Base-by-base conservation (phyloP, 2,888 invertebrate genomes). In the Hanleya hanleyi region DNA sequence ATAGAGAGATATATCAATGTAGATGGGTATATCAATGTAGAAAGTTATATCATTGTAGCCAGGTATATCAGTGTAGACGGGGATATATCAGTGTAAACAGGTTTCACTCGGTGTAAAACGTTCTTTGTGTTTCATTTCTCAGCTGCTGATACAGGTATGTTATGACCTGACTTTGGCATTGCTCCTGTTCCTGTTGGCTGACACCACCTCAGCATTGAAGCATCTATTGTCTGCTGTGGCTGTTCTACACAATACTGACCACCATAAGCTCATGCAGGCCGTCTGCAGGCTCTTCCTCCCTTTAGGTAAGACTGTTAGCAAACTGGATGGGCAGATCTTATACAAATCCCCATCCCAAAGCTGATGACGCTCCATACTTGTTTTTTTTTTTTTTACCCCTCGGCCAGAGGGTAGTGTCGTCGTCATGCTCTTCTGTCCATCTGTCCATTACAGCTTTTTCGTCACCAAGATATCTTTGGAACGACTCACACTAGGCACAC, bases 221-320 rank as follows among this genome's bases (percentile, higher is more conserved):
- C 87, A 87, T 75, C 81, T 87, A 37, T 80, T 87, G 5, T 81
- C 82, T 47, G 86, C 85, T 3, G 71, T 87, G 51, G 79, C 84
- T n/a, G 80, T 78, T 26, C 77, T 86, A 47, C 83, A 86, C 49
- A 83, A 84, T 35, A 79, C 79, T 0, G 83, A 81, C 12, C 84
- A 83, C 38, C 65, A 77, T 47, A 70, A 77, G 12, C 73, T 87
- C 50, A 79, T 85, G 77, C 84, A 84, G 69, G 84, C 83, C 1
- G 66, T 87, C 15, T 85, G 87, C 50, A 79, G 83, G 50, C 75
- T 87, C 26, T 83, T 87, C 57, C 79, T 89, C 18, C 87, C 88
- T 12, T 83, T 82, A 70, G 88, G 88, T 87, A 71, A 67, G 74
- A n/a, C n/a, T n/a, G n/a, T n/a, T n/a, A n/a, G n/a, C n/a, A n/a